Base-by-base conservation (phyloP, 2,113 vertebrate genomes). In the Psilopogon haemacephalus region DNA sequence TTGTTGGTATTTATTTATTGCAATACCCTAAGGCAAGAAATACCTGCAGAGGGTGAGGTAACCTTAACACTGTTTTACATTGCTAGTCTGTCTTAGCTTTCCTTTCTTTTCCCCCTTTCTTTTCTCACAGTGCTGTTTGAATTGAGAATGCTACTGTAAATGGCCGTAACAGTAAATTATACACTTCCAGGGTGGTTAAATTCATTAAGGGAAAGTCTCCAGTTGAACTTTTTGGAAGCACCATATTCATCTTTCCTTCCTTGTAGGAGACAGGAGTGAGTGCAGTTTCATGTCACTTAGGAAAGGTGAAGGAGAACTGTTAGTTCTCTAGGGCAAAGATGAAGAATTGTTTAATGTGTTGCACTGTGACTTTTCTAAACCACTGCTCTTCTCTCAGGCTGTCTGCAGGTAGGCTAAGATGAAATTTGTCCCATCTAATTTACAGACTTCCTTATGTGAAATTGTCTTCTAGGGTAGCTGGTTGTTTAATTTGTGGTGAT, bases 1-100 rank as follows among this genome's bases (percentile, higher is more conserved):
- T 79, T 87, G 33, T 84, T 88, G 83, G 27, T 58, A 62, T 90
- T 74, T 93, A 73, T 79, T 89, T 93, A 76, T 79, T 89, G 28
- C 20, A 74, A 11, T 80, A 38, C 28, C 90, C 76, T 15, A 37
- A 62, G 72, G 93, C 77, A 79, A 75, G 12, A 92, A 95, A 69
- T 91, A 37, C 26, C 84, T 95, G 55, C 7, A 50, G 56, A 88
- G 16, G 9, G 16, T 59, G 33, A 46, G 73, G 20, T 92, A 86
- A 60, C 27, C 48, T 35, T 48, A 56, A 44, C 3, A 6, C 17
- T 90, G 23, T 84, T 88, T 84, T 78, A 68, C 38, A 26, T 71
- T 75, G 35, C 20, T 56, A 18, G 26, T 70, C 5, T 78, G 48
- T 42, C 46, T 9, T 58, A 17, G 15, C 33, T 81, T 65, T 48